phyloP scores from a whole-genome alignment of 2,113 vertebrate genomes.

The Myrmecobius fasciatus region DNA sequence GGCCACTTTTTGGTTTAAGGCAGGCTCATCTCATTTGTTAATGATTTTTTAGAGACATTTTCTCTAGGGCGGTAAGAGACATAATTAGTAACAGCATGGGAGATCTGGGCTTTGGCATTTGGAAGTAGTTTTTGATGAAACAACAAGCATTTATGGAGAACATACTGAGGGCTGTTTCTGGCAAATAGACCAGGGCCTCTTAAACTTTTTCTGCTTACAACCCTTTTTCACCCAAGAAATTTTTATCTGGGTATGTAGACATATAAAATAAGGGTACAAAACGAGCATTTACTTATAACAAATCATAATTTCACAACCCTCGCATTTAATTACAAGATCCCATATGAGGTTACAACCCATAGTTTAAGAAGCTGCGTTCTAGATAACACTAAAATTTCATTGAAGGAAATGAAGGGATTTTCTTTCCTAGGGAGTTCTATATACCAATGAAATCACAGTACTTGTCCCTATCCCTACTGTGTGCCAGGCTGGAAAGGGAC shows the following conservation, averaged over 20 bases:
- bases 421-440: neutral
- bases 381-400: neutral
- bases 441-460: neutral
- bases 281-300: too few relatives aligned
- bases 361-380: neutral
- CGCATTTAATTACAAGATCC: too few relatives aligned
- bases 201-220: too few relatives aligned
- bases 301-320: too few relatives aligned
- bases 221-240: too few relatives aligned
- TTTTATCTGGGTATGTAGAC: too few relatives aligned
- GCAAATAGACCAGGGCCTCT: neutral
- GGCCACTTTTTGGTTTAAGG: too few relatives aligned
- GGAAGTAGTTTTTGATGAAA: neutral
- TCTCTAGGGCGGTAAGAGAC: neutral
- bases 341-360: too few relatives aligned
- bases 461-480: neutral
- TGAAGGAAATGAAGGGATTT: neutral
- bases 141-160: too few relatives aligned
- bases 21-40: neutral
- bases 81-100: neutral
- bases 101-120: neutral
- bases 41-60: neutral
- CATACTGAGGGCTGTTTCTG: neutral
- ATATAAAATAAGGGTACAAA: too few relatives aligned
- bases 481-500: neutral